Conservation (phyloP, 2,797 vertebrate genomes). For the Pipistrellus pipistrellus region DNA sequence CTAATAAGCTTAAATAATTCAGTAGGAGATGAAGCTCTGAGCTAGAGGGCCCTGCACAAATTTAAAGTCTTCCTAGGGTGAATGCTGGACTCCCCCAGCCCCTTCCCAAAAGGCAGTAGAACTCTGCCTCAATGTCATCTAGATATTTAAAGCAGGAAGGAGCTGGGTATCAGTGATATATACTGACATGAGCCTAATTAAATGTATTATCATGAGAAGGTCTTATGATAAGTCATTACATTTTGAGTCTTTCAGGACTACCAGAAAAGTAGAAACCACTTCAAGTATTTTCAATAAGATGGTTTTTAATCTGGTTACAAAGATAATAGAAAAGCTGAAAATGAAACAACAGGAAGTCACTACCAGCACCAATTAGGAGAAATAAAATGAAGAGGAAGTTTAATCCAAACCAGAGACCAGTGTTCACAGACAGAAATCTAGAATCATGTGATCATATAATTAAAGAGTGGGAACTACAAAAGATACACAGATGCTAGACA, state of each 20-base stretch:
- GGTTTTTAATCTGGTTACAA: not conserved
- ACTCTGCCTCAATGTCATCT: not conserved
- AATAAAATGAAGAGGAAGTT: not conserved
- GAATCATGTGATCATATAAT: not conserved
- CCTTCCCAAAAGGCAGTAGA: not conserved
- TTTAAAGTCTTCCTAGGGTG: not conserved
- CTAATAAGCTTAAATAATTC: constrained; percentile 16
- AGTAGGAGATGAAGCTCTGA: not conserved
- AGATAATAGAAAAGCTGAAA: not conserved
- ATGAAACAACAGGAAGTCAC: not conserved
- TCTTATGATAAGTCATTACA: not conserved
- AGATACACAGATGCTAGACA: not conserved
- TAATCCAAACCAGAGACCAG: not conserved
- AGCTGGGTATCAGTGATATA: not conserved
- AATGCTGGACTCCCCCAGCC: not conserved
- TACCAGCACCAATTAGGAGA: not conserved
- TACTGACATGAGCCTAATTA: not conserved
- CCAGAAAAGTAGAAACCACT: not conserved
- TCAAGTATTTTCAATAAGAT: not conserved
- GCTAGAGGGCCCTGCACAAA: not conserved
- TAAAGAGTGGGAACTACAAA: not conserved
- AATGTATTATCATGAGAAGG: not conserved
- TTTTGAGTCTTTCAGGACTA: not conserved
- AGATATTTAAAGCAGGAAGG: not conserved
- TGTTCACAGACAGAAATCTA: not conserved